Base-by-base conservation (phyloP, 1,140 invertebrate genomes). In the Diuraphis noxia region DNA sequence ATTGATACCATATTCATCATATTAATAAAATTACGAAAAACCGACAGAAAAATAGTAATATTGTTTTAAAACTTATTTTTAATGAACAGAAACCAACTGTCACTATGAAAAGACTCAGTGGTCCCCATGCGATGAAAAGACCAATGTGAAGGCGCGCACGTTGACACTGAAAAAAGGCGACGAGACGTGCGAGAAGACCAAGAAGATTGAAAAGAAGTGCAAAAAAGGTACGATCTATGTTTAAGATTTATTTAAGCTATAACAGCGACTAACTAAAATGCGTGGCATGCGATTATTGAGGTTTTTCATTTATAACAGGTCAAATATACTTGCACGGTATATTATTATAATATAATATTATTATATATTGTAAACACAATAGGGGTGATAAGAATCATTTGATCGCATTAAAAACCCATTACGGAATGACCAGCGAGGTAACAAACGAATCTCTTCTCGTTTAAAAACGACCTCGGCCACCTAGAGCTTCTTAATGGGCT, bases 201-300 rank as follows among this genome's bases (percentile, higher is more conserved):
- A 97, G 94, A 97, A 95, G n/a, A 97, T 98, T 92, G 96, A 97
- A 93, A 98, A 98, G 94, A 97, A 97, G 93, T 98, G 97, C 95
- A 98, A 97, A 94, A 97, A 97, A 96, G 96, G 97, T 97, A 88
- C 23, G 25, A 63, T n/a, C 30, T n/a, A n/a, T 17, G n/a, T n/a
- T 34, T 8, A 13, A 56, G 46, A 40, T 86, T 52, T 52, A 23
- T 25, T 34, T 63, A 63, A 63, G 7, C 34, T n/a, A 63, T n/a
- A 88, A 30, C 8, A 25, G 2, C 49, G 56, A 38, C 10, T 30
- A 38, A 52, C 23, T 38, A 36, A n/a, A 85, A 40, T 82, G 38
- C n/a, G n/a, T 40, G 6, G 86, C 86, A 88, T 63, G 85, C 34
- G 36, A 63, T 88, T 88, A n/a, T n/a, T 23, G 8, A 38, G 30